Evolutionary conservation across 2,888 invertebrate genomes (phyloP), one percentile per base, ranked within the genome.

Genomic region (Melitaea athalia): DNA sequence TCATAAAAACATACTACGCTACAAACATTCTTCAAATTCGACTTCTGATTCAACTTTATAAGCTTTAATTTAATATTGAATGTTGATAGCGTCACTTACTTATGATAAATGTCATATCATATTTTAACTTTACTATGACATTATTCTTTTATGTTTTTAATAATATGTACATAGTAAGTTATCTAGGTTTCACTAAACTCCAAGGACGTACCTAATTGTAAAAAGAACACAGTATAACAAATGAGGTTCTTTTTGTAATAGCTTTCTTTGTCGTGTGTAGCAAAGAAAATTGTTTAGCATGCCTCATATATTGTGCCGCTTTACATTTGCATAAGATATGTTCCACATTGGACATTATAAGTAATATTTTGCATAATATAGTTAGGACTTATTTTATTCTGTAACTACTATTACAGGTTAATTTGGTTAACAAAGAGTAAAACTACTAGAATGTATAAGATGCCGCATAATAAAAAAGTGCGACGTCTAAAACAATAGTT

Each of bases 191-290:
- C 53, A 33, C 53, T 55, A 55, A 55, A 5, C 53, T 6, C 53
- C 14, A 55, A 55, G 53, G 7, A 55, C n/a, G 53, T 33, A n/a
- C n/a, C n/a, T n/a, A 55, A 55, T 55, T 55, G 31, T 55, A 8
- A 55, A 53, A 55, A 52, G 53, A 55, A 55, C 31, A 14, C 24
- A 17, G 33, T 33, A 14, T 60, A n/a, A 53, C 47, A 61, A 61
- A 60, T 60, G 43, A 53, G 38, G 33, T 38, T 43, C 33, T 33
- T 33, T 55, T 55, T 65, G 31, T 15, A 38, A n/a, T 47, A 61
- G 59, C 42, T 64, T 61, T 61, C 61, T 66, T 66, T 61, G 45
- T 61, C 53, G 52, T 17, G n/a, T 47, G 38, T 60, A 38, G n/a
- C 33, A 55, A 55, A 55, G 53, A 14, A 14, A 53, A 33, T 55